phyloP scores from a whole-genome alignment of 2,113 vertebrate genomes.

The Podarcis cretensis region DNA sequence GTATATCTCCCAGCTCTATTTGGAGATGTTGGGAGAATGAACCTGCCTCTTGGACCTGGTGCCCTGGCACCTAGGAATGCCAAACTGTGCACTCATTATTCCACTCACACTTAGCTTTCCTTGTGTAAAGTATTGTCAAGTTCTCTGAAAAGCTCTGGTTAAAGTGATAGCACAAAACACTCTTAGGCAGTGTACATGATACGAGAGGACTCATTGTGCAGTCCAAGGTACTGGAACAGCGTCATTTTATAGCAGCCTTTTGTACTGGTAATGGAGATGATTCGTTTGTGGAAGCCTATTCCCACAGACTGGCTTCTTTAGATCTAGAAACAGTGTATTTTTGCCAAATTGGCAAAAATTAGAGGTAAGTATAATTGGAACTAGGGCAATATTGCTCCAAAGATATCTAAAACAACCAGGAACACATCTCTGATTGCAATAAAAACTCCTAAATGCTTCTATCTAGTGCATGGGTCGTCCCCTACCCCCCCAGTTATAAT shows the following conservation, averaged over 20 bases:
- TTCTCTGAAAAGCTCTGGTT: not conserved
- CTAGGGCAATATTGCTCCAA: slow-evolving; percentile 36
- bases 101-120: not conserved
- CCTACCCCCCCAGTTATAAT: slow-evolving; percentile 60
- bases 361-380: slow-evolving; percentile 7
- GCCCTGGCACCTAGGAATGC: not conserved
- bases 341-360: not conserved
- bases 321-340: not conserved
- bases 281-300: not conserved
- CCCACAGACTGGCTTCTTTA: not conserved
- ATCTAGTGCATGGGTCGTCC: slow-evolving; percentile 16
- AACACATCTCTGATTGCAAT: not conserved
- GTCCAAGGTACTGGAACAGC: no score
- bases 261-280: not conserved
- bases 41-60: not conserved
- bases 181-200: not conserved
- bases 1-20: no score
- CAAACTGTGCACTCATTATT: not conserved
- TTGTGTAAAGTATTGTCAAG: not conserved
- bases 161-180: not conserved
- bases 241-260: not conserved
- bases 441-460: slow-evolving; percentile 40
- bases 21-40: no score
- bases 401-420: slow-evolving; percentile 22
- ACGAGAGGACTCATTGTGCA: not conserved